Conservation (phyloP, 2,888 invertebrate species). For the Lasioglossum pauxillum region DNA sequence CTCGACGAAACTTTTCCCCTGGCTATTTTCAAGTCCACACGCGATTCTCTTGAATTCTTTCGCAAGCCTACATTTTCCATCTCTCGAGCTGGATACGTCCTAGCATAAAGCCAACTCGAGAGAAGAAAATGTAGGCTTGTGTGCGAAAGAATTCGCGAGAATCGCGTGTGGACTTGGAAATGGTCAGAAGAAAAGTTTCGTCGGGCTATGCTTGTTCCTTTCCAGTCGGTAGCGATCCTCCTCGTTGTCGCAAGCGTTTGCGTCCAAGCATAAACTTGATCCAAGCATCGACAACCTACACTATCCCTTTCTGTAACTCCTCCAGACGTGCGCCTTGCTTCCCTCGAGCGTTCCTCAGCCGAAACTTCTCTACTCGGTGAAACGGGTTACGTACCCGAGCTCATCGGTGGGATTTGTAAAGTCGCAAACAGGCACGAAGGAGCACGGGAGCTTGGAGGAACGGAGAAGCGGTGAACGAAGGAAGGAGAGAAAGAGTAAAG, state of each 20-base stretch:
- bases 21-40: not conserved
- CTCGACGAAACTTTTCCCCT: not conserved
- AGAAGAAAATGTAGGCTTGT: not conserved
- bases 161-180: not conserved
- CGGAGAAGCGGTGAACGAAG: slow-evolving; percentile 2
- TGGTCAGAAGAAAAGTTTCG: too few relatives aligned
- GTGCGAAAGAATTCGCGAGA: not conserved
- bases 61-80: not conserved
- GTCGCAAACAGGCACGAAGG: not conserved
- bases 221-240: not conserved
- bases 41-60: not conserved
- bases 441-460: slow-evolving; percentile 3
- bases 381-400: not conserved
- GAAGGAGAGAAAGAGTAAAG: not conserved
- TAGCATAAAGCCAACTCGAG: not conserved
- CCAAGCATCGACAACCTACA: not conserved
- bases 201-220: not conserved
- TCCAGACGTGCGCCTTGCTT: not conserved
- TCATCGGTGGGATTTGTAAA: not conserved
- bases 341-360: not conserved
- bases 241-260: not conserved
- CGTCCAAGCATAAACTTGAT: not conserved
- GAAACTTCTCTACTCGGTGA: not conserved
- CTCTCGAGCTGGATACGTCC: not conserved
- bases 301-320: not conserved